These are phyloP conservation scores for Gobius niger DNA, from an alignment of 2,113 vertebrate species.

Conservation along the genomic window DNA sequence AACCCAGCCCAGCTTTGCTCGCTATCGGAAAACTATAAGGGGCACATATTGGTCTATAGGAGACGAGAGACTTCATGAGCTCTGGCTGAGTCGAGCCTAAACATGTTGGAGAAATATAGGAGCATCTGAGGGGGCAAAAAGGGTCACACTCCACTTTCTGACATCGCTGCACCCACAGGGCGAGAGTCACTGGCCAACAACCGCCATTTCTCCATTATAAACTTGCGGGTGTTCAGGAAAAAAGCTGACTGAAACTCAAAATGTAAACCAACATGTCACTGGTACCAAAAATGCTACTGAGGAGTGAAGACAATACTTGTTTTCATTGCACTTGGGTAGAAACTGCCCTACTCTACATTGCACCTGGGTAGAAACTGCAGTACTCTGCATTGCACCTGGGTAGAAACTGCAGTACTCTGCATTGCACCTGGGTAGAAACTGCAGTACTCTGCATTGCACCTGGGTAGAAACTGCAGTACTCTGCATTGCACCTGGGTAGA, in stretches of 20 bases:
- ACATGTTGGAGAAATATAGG: not conserved
- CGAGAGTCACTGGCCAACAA: no score
- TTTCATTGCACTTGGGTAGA: not conserved
- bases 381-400: no score
- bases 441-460: no score
- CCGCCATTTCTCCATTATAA: no score
- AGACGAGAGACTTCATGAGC: conserved; percentile 22
- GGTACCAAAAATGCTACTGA: no score
- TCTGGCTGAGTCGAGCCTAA: conserved; percentile 20
- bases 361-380: not conserved
- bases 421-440: not conserved
- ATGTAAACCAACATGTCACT: no score
- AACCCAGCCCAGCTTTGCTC: conserved; percentile 38
- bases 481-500: not conserved
- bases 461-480: not conserved
- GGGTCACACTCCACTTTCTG: conserved; percentile 1
- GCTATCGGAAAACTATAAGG: conserved; percentile 35
- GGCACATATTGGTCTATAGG: conserved; percentile 9
- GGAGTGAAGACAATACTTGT: no score
- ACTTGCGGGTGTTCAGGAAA: no score
- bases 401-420: not conserved
- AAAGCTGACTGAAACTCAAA: no score
- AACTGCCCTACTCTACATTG: no score
- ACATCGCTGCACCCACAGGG: not conserved
- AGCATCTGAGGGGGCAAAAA: conserved; percentile 3